phyloP scores from a whole-genome alignment of 2,888 invertebrate species.

The Nipponacmea schrenckii region DNA sequence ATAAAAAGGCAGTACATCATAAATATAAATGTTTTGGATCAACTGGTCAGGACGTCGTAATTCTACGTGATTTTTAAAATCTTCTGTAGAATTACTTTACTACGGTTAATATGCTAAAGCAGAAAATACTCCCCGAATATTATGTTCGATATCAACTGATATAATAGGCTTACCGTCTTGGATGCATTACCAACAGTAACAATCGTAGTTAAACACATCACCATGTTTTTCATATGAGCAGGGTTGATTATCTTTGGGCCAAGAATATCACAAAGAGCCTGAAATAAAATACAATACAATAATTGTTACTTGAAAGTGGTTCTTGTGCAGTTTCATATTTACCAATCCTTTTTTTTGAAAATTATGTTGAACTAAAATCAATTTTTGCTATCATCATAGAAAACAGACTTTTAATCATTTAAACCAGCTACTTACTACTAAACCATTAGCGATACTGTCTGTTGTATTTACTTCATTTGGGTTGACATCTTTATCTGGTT shows the following conservation, averaged over 20 bases:
- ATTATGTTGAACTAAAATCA: not conserved
- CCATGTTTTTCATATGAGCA: slow-evolving; percentile 53
- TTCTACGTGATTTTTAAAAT: not conserved
- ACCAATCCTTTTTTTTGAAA: no score
- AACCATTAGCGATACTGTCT: slow-evolving; percentile 55
- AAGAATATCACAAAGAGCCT: slow-evolving; percentile 54
- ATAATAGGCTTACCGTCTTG: slow-evolving; percentile 42
- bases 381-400: not conserved
- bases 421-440: slow-evolving; percentile 51
- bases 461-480: slow-evolving; percentile 60
- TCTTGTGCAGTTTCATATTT: no score
- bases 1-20: not conserved
- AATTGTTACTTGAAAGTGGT: not conserved
- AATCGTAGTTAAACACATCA: slow-evolving; percentile 50
- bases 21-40: no score
- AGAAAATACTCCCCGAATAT: no score
- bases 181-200: slow-evolving; percentile 48
- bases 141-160: no score
- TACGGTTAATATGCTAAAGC: not conserved
- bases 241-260: slow-evolving; percentile 51
- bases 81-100: not conserved
- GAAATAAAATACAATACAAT: slow-evolving; percentile 12
- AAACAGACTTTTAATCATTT: not conserved
- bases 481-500: slow-evolving; percentile 59
- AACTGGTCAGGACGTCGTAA: not conserved